Evolutionary conservation across 2,888 invertebrate genomes (phyloP), one percentile per base, ranked within the genome.

Genomic region (Meliscaeva auricollis): DNA sequence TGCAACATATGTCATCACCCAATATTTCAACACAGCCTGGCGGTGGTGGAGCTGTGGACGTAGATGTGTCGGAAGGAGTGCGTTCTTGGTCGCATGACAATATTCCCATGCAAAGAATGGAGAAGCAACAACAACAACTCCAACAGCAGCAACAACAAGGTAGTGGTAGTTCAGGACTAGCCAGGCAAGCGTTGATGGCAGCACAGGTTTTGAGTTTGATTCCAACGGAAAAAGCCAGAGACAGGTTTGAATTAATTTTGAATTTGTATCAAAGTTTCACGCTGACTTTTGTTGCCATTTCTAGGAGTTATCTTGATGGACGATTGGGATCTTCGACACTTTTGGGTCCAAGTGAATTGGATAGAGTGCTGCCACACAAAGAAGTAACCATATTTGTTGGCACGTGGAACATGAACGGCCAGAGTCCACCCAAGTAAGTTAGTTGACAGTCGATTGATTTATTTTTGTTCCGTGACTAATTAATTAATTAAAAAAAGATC

Each of bases 401-500:
- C 6, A 97, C 98, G 26, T 99, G 98, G 98, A 99, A 99, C 91
- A 98, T 98, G 98, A 98, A 98, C 92, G 98, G 98, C 38, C 97
- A 98, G 90, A 93, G 94, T 88, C 96, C 96, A 54, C 96, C 96
- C 56, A 95, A 95, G 97, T 97, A 93, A 93, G 89, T 88, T 6
- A n/a, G 1, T 8, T 20, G 4, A 13, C 1, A 46, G 15, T 44
- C 3, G 26, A 44, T 11, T 17, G 11, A 30, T 44, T 62, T 44
- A 62, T 44, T 62, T 64, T 30, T 5, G 30, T 13, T 30, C 46
- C 5, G 9, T 64, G 64, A 22, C 41, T 48, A 46, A 22, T 26
- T 35, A 46, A 22, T 48, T 52, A 3, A 44, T 35, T 17, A n/a
- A 5, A 62, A 0, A 26, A 26, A 26, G 26, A 26, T 2, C 26